Percentiles rank a stretch among this genome's conserved stretches.
Conservation (phyloP, 2,797 vertebrate species). For the Todus mexicanus region DNA sequence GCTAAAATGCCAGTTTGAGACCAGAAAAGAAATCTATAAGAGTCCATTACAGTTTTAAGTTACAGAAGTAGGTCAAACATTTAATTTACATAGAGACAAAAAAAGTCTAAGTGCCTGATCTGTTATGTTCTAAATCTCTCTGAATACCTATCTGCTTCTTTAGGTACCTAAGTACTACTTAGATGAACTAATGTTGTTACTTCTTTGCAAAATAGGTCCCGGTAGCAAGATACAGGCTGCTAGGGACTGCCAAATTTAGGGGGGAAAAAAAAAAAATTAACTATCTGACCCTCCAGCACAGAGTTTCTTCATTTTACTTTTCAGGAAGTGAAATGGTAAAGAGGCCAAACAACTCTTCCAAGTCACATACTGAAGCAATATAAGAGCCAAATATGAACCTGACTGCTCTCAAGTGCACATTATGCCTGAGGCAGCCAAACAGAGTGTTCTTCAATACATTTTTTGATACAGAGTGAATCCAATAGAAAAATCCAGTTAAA, state of each 20-base stretch:
- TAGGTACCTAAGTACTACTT: background rate
- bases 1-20: background rate
- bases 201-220: background rate
- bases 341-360: background rate
- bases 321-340: background rate
- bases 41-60: background rate
- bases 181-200: background rate
- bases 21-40: background rate
- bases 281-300: background rate
- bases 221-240: background rate
- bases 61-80: background rate
- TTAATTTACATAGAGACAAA: background rate
- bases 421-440: background rate
- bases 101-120: background rate
- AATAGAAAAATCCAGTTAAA: background rate
- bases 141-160: background rate
- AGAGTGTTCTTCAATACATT: background rate
- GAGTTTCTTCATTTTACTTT: background rate
- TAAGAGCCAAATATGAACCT: background rate
- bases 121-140: background rate
- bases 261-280: background rate
- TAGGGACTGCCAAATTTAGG: background rate
- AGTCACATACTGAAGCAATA: background rate
- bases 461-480: background rate
- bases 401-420: background rate